Evolutionary conservation across 2,888 invertebrate species (phyloP).

Genomic region (Limnephilus rhombicus): DNA sequence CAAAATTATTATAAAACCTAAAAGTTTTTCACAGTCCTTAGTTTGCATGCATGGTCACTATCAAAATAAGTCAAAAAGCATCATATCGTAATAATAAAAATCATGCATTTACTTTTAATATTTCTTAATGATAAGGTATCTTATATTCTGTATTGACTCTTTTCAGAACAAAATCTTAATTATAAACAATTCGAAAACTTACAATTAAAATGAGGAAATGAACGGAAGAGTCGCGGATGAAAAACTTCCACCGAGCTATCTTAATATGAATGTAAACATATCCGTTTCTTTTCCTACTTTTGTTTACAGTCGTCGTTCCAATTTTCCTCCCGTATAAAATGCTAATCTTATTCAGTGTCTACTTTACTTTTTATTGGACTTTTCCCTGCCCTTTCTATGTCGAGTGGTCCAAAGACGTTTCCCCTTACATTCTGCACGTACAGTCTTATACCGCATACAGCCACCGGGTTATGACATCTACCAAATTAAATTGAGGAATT

Average conservation of each 20-base stretch:
- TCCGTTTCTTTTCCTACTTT: slow-evolving; percentile 40
- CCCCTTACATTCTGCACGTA: slow-evolving; percentile 17
- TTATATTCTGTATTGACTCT: background rate
- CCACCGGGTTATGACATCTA: background rate
- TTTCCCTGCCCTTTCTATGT: slow-evolving; percentile 22
- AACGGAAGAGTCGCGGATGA: background rate
- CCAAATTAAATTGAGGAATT: slow-evolving; percentile 42
- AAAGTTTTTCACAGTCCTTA: background rate
- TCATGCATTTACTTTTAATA: background rate
- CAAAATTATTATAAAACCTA: background rate
- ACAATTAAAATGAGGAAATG: background rate
- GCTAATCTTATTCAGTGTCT: slow-evolving; percentile 51
- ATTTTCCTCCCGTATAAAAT: slow-evolving; percentile 49
- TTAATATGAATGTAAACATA: slow-evolving; percentile 55
- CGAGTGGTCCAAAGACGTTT: slow-evolving; percentile 5
- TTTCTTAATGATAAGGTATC: background rate
- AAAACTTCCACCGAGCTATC: background rate
- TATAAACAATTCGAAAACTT: background rate
- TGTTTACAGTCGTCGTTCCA: slow-evolving; percentile 52
- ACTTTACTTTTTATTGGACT: slow-evolving; percentile 43
- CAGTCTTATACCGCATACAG: background rate
- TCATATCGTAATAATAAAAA: background rate
- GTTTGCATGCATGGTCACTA: background rate
- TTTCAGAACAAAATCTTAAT: background rate
- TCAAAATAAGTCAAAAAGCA: background rate